Conservation (phyloP, 92 coral and sea anemone genomes). For the Plumapathes pennacea region DNA sequence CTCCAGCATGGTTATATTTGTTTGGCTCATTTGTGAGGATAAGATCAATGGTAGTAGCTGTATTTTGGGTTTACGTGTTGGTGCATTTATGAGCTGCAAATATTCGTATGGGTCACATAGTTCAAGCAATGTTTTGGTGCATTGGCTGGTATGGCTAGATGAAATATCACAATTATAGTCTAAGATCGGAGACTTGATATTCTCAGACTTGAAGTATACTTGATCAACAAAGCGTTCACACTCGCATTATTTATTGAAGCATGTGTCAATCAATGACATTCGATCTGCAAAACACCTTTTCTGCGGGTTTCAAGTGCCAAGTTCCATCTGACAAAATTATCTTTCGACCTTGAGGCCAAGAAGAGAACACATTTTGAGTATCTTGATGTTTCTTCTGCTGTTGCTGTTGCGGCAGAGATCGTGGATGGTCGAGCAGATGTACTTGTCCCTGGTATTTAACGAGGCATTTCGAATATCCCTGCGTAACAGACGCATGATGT, state of each 20-base stretch:
- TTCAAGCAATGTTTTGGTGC: no score
- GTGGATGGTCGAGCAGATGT: conserved; percentile 7
- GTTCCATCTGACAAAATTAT: no score
- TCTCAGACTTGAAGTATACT: no score
- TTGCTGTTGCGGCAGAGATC: conserved; percentile 18
- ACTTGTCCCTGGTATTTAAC: conserved; percentile 12
- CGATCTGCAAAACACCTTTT: no score
- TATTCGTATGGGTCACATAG: conserved; percentile 6
- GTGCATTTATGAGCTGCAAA: conserved; percentile 2
- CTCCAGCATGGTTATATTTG: conserved; percentile 9
- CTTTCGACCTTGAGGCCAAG: conserved; percentile 25
- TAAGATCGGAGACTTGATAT: no score
- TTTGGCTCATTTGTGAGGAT: conserved; percentile 22
- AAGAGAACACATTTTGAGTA: conserved; percentile 1
- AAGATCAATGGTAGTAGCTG: conserved; percentile 9
- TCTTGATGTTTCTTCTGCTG: conserved; percentile 6
- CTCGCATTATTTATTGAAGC: background rate
- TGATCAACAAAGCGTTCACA: conserved; percentile 4
- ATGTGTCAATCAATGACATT: conserved; percentile 2
- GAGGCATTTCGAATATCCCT: conserved; percentile 38
- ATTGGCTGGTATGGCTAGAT: no score
- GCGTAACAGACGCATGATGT: conserved; percentile 33
- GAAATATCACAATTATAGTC: no score
- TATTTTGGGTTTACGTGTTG: conserved; percentile 2
- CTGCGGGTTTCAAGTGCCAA: no score